Base-by-base conservation (phyloP, 2,888 invertebrate species). In the Sphecodes monilicornis region DNA sequence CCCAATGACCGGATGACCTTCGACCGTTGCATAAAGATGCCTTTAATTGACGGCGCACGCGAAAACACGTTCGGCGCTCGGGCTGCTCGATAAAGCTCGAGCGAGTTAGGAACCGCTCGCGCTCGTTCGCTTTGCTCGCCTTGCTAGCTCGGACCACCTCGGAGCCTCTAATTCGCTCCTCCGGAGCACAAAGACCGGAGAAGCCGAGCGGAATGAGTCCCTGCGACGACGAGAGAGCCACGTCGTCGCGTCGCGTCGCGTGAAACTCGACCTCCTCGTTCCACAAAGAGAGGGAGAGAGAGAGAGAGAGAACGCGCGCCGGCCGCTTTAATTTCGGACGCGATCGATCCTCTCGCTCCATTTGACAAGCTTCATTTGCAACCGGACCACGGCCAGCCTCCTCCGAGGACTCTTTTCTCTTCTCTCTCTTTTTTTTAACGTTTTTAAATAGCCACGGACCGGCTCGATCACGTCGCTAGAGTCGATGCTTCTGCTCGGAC, bases 11-110 rank as follows among this genome's bases (percentile, higher is more conserved):
- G 90, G 93, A 93, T 92, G 93, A 94, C 93, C 93, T 93, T 93
- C 94, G 93, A 87, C 86, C 92, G 92, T 93, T 94, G 94, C 94
- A 94, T 94, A 93, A 94, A 94, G 93, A 93, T 94, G 92, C 90
- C 89, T 93, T 93, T 94, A 94, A 94, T 94, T 93, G 93, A 92
- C 91, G 91, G 89, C 92, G 91, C 92, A 92, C 92, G 92, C 91
- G 91, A 93, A 92, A 93, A 93, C 93, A 93, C 92, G 93, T 93
- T 93, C 85, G 85, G 57, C 89, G 86, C 64, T 64, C 64, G 78
- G 76, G 77, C 82, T 88, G 90, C 85, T 92, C 91, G 88, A 91
- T 91, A 90, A 87, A 90, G 90, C 91, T 26, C 57, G 32, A 29
- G 64, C 32, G 64, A 64, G 64, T 60, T 60, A 60, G 60, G 60